Evolutionary conservation across 2,888 invertebrate species (phyloP), one percentile per base, ranked within the genome.

Genomic region (Drosophila emarginata): DNA sequence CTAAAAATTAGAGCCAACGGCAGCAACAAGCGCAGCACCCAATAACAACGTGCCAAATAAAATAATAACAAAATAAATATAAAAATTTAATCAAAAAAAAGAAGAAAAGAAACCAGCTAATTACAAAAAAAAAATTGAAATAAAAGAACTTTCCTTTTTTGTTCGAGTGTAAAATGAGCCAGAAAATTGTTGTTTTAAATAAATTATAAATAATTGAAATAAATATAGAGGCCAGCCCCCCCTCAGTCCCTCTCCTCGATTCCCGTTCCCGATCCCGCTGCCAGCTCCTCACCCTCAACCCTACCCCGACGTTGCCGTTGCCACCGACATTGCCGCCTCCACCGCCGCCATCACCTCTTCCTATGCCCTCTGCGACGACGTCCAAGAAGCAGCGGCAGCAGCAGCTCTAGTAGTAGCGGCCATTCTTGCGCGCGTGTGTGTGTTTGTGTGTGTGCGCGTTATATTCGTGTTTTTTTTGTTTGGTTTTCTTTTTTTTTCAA

Each of bases 11-110:
- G 6, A 54, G 32, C 32, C 14, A 39, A 14, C 7, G 50, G 32
- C 65, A 67, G 23, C 32, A 57, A 65, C 32, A 50, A 56, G 9
- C 58, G 53, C 67, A 53, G 52, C 59, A 65, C 36, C 40, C 65
- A 57, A 40, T 52, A 67, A 71, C 67, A 63, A 72, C 78, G 62
- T 79, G 75, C 75, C 78, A 77, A 64, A 62, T 57, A 58, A 54
- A 70, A 65, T 36, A 64, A 64, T 23, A 65, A 9, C 21, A 70
- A 77, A 71, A 76, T 77, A 76, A 61, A 72, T 21, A 40, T 32
- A 18, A 21, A 45, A 67, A 67, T 32, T 2, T 32, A 71, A 63
- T 64, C 60, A 28, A 56, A 56, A 37, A 28, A 71, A 60, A 57
- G 50, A 26, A 26, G 59, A 40, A 23, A 45, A 18, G 45, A 45